phyloP scores from a whole-genome alignment of 2,113 vertebrate species.

The Montifringilla adamsi region DNA sequence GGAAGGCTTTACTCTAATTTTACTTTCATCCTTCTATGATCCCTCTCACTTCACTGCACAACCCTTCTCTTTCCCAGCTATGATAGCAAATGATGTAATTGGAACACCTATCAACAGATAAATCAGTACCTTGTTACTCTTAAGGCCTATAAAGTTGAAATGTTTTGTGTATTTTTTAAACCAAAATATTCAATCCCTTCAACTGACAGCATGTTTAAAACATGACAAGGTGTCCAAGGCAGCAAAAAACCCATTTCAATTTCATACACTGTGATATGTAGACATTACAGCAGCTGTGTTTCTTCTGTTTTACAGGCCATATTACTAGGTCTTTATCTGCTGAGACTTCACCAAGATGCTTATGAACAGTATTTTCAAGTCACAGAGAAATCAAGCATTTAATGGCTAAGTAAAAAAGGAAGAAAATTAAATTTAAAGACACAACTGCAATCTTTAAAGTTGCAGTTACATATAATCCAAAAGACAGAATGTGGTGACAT shows the following conservation, averaged over 20 bases:
- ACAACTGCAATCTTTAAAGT: constrained; percentile 40
- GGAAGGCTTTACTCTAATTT: neutral
- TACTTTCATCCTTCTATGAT: neutral
- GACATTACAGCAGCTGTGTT: neutral
- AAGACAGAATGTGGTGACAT: constrained; percentile 40
- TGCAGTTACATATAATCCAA: neutral
- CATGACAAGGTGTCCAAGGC: neutral
- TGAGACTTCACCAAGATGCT: neutral
- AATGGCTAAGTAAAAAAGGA: neutral
- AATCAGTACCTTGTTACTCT: neutral
- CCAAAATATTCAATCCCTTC: neutral
- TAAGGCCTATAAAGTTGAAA: neutral
- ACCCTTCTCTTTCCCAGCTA: neutral
- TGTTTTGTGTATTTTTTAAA: neutral
- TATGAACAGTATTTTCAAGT: constrained; percentile 13
- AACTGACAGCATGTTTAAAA: constrained; percentile 23
- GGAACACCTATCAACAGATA: neutral
- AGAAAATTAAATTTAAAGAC: constrained; percentile 58
- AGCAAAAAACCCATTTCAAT: neutral
- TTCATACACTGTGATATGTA: neutral
- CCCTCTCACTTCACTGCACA: neutral
- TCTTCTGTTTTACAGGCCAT: neutral
- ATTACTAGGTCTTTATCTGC: neutral
- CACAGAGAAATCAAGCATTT: constrained; percentile 22
- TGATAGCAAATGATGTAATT: neutral